A percentile compares a stretch with the other conserved stretches of the same genome.
Evolutionary conservation across 2,797 vertebrate genomes (phyloP).

Genomic region (Myotis vivesi): DNA sequence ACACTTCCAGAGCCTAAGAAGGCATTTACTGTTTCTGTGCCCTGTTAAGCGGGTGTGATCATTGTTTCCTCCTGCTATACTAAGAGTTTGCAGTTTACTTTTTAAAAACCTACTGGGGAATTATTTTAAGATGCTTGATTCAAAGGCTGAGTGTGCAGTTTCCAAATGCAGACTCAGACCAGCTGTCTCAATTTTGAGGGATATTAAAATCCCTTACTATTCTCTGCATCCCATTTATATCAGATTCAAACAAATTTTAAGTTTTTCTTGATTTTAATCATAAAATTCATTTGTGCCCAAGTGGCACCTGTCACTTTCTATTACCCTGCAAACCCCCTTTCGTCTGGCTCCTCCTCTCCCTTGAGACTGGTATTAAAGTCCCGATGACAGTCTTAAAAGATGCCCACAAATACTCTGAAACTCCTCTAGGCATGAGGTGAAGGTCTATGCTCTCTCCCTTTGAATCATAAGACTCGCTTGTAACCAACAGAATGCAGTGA

Average conservation of each 20-base stretch:
- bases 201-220: not conserved
- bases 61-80: not conserved
- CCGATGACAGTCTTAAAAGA: not conserved
- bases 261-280: not conserved
- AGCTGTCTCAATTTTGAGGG: not conserved
- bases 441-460: too few relatives aligned
- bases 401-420: not conserved
- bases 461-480: not conserved
- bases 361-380: not conserved
- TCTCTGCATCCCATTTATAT: not conserved
- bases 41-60: not conserved
- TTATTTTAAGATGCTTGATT: constrained; percentile 34
- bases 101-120: not conserved
- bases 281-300: not conserved
- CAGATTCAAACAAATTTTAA: not conserved
- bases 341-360: not conserved
- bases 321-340: not conserved
- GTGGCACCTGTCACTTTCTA: not conserved
- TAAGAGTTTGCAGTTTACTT: not conserved
- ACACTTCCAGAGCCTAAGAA: not conserved
- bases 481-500: not conserved
- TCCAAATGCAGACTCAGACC: constrained; percentile 1
- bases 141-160: not conserved
- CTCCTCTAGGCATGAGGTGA: not conserved
- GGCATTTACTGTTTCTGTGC: not conserved